Percentiles rank a stretch among this genome's conserved stretches.
phyloP scores from a whole-genome alignment of 1,140 invertebrate genomes.

The Pomphorhynchus laevis region DNA sequence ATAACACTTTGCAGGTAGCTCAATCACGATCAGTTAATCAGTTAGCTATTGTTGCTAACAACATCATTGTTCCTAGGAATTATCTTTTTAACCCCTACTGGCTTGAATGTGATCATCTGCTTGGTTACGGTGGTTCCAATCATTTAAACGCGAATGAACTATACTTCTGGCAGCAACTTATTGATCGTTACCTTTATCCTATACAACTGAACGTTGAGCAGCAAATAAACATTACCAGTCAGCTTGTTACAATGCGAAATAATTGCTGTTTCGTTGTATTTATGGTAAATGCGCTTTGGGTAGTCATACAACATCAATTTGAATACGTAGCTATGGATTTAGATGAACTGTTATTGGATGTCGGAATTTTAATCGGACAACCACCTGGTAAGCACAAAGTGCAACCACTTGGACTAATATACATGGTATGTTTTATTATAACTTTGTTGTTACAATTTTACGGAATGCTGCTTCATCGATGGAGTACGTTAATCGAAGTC shows the following conservation, averaged over 20 bases:
- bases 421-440: conserved; percentile 21
- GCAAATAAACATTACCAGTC: conserved; percentile 36
- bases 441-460: conserved; percentile 21
- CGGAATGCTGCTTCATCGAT: conserved; percentile 22
- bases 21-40: background rate
- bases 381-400: conserved; percentile 13
- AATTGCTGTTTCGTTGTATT: conserved; percentile 72
- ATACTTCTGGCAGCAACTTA: conserved; percentile 60
- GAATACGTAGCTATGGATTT: conserved; percentile 57
- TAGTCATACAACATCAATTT: conserved; percentile 74
- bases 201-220: conserved; percentile 60
- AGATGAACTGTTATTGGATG: conserved; percentile 53
- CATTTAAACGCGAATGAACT: conserved; percentile 44
- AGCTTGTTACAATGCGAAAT: conserved; percentile 59
- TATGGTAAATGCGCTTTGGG: conserved; percentile 86
- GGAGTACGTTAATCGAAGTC: conserved; percentile 18
- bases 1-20: background rate
- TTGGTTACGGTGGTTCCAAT: too few relatives aligned
- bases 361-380: conserved; percentile 30
- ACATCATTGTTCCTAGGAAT: conserved; percentile 16
- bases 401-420: conserved; percentile 21
- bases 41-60: background rate
- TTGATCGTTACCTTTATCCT: conserved; percentile 62
- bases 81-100: conserved; percentile 52
- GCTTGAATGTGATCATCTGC: conserved; percentile 48